phyloP scores from a whole-genome alignment of 1,140 invertebrate genomes.

The Bombus affinis region DNA sequence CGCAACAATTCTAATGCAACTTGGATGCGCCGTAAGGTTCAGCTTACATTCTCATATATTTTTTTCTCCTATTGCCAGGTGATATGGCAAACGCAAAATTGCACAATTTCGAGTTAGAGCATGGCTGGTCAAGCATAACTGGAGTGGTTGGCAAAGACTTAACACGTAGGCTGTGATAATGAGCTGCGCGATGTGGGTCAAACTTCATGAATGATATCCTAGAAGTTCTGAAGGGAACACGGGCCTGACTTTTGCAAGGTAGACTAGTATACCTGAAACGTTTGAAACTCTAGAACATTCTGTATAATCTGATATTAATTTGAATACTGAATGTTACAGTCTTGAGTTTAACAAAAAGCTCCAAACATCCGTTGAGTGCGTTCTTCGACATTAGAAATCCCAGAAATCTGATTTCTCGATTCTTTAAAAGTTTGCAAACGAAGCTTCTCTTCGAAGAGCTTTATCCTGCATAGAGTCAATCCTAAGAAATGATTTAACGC shows the following conservation, averaged over 20 bases:
- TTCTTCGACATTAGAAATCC: neutral
- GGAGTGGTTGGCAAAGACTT: constrained; percentile 20
- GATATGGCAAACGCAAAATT: neutral
- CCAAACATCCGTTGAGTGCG: neutral
- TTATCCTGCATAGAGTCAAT: neutral
- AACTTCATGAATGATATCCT: constrained; percentile 6
- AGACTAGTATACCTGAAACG: neutral
- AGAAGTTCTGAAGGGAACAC: neutral
- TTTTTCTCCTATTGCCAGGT: neutral
- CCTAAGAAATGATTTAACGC: neutral
- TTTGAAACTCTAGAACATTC: neutral
- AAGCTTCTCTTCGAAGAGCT: neutral
- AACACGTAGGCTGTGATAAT: constrained; percentile 5
- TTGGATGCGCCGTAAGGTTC: neutral
- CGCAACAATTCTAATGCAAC: neutral
- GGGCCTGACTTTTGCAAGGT: neutral
- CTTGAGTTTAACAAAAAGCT: neutral
- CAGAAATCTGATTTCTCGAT: neutral
- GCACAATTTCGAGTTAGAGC: constrained; percentile 19
- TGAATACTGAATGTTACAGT: neutral
- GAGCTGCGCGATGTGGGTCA: constrained; percentile 9
- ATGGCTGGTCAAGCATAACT: constrained; percentile 26
- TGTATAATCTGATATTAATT: neutral
- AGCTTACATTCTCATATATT: neutral
- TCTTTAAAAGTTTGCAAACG: neutral